These are phyloP conservation scores for Drosophila merina DNA, from an alignment of 2,888 invertebrate species.

Conservation along the genomic window DNA sequence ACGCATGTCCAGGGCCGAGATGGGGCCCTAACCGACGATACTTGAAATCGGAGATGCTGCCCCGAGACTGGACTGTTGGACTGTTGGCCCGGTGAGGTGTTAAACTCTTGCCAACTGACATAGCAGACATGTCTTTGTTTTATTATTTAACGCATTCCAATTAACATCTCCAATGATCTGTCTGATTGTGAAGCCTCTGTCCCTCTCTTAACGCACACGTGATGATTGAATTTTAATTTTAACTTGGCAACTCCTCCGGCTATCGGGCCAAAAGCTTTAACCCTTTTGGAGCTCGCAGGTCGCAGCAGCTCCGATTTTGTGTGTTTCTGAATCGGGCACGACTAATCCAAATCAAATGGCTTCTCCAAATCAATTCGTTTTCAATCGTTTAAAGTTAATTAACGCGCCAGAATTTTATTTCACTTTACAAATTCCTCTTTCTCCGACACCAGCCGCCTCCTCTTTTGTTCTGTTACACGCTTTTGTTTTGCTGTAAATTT, in stretches of 20 bases:
- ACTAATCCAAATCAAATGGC: constrained; percentile 79
- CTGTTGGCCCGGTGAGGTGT: constrained; percentile 53
- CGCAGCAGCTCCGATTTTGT: constrained; percentile 6
- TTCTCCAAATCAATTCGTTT: constrained; percentile 78
- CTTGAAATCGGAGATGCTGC: constrained; percentile 48
- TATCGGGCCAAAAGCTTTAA: constrained; percentile 18
- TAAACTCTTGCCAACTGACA: constrained; percentile 65
- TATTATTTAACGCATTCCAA: constrained; percentile 78
- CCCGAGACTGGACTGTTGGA: neutral
- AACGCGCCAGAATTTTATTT: constrained; percentile 73
- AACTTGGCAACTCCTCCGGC: constrained; percentile 45
- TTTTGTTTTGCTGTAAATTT: constrained; percentile 70
- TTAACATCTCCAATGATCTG: constrained; percentile 69
- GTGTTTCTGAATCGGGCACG: constrained; percentile 60
- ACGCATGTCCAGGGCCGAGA: constrained; percentile 45
- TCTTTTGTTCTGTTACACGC: constrained; percentile 56
- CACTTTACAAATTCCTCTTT: constrained; percentile 55
- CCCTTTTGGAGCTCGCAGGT: constrained; percentile 15
- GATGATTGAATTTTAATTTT: constrained; percentile 80
- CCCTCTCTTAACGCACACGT: constrained; percentile 71
- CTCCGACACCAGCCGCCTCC: constrained; percentile 9
- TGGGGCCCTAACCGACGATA: constrained; percentile 18
- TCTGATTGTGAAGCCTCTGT: constrained; percentile 20
- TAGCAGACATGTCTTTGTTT: constrained; percentile 64
- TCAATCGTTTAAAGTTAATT: constrained; percentile 79